Evolutionary conservation across 1,140 invertebrate species (phyloP).

Genomic region (Halesus radiatus): DNA sequence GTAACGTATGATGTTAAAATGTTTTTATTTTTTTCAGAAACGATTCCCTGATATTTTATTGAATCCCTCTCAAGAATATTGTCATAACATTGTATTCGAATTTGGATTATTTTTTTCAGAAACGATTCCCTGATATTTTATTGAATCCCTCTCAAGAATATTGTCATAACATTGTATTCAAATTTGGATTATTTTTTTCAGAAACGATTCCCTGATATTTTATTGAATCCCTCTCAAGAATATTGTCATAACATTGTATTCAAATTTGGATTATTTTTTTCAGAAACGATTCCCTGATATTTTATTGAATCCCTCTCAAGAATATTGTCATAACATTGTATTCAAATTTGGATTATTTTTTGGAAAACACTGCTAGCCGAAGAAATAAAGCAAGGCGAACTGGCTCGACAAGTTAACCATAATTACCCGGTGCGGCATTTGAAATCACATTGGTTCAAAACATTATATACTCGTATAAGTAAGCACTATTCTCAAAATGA

Average conservation of each 20-base stretch:
- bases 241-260: constrained; percentile 40
- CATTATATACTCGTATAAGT: no score
- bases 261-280: constrained; percentile 42
- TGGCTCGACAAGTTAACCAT: no score
- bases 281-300: constrained; percentile 41
- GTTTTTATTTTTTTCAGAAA: constrained; percentile 25
- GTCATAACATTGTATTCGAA: constrained; percentile 37
- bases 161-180: constrained; percentile 36
- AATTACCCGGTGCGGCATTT: no score
- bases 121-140: constrained; percentile 34
- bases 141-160: constrained; percentile 47
- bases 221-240: constrained; percentile 45
- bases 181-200: constrained; percentile 43
- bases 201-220: constrained; percentile 36
- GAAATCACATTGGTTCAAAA: no score
- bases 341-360: constrained; percentile 40
- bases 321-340: constrained; percentile 43
- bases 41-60: constrained; percentile 39
- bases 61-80: constrained; percentile 45
- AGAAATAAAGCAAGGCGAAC: background rate
- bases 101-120: constrained; percentile 44
- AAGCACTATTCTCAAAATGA: no score
- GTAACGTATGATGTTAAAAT: no score
- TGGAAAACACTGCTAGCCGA: constrained; percentile 4
- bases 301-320: constrained; percentile 41